Evolutionary conservation across 2,888 invertebrate species (phyloP), one percentile per base, ranked within the genome.

Genomic region (Nowickia ferox): DNA sequence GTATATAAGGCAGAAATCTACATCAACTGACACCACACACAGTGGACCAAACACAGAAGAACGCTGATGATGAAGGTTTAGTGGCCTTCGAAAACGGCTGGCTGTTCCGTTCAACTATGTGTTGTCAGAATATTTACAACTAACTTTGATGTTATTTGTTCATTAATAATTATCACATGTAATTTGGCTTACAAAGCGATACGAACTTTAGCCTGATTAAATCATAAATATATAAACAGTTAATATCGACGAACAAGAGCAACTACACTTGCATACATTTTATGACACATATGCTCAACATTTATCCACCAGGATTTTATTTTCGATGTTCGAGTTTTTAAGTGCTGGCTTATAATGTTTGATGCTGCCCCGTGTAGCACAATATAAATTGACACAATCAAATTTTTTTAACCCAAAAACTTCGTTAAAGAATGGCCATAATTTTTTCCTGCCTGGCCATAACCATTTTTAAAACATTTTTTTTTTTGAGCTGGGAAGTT

Each of bases 181-280:
- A n/a, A n/a, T n/a, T n/a, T n/a, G n/a, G n/a, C n/a, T n/a, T n/a
- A n/a, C n/a, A n/a, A n/a, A n/a, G n/a, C n/a, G n/a, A n/a, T n/a
- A n/a, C n/a, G n/a, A n/a, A n/a, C n/a, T n/a, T n/a, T n/a, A n/a
- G n/a, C n/a, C n/a, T n/a, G n/a, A n/a, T n/a, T n/a, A n/a, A n/a
- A n/a, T n/a, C n/a, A n/a, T n/a, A n/a, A n/a, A n/a, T n/a, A n/a
- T n/a, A n/a, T n/a, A 55, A 8, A 46, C 51, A 46, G 63, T 65
- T 46, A 65, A 65, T 65, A 76, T 65, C 55, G 57, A 38, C 55
- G 17, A 77, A 77, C 55, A 77, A 3, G 15, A 57, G 15, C 9
- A 63, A 38, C 53, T 19, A 9, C 44, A 22, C 13, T 59, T 17
- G 19, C 10, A 68, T 9, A 38, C 5, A 10, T n/a, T 10, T 79